Percentiles rank a stretch among this genome's conserved stretches.
Evolutionary conservation across 2,797 vertebrate species (phyloP).

Genomic region (Sebastes variabilis): DNA sequence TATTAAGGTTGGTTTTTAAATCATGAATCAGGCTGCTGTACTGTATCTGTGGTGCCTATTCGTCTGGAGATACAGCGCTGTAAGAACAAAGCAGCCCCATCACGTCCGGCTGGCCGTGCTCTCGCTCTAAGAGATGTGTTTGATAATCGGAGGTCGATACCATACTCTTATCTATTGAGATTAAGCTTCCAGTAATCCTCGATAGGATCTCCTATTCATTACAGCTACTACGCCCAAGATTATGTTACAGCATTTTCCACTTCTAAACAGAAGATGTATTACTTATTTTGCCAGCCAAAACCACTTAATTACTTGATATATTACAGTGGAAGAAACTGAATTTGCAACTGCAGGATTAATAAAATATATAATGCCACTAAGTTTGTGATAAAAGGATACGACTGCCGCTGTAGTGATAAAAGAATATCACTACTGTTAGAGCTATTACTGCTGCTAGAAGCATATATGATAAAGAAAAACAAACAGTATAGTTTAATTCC

Average conservation of each 20-base stretch:
- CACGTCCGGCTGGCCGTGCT: neutral
- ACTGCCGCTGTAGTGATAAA: neutral
- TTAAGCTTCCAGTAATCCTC: constrained; percentile 50
- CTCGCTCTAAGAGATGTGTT: constrained; percentile 40
- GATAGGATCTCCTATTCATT: constrained; percentile 53
- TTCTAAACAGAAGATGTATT: constrained; percentile 26
- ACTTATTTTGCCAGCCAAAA: constrained; percentile 13
- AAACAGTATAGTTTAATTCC: constrained; percentile 7
- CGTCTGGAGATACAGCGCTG: constrained; percentile 14
- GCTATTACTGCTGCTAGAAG: neutral
- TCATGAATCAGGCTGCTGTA: constrained; percentile 21
- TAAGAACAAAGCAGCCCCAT: constrained; percentile 35
- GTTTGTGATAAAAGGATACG: constrained; percentile 2
- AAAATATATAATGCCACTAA: neutral
- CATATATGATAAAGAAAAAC: neutral
- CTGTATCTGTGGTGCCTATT: constrained; percentile 11
- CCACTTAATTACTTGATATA: constrained; percentile 16
- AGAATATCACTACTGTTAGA: neutral
- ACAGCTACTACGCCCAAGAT: constrained; percentile 18
- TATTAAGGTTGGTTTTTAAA: constrained; percentile 58
- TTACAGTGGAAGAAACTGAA: neutral
- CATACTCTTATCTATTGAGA: constrained; percentile 47
- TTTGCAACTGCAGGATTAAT: constrained; percentile 2
- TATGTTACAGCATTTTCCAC: constrained; percentile 7
- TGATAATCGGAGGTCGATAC: constrained; percentile 52